Evolutionary conservation across 2,888 invertebrate species (phyloP), one percentile per base, ranked within the genome.

Genomic region (Argyra leucocephala): DNA sequence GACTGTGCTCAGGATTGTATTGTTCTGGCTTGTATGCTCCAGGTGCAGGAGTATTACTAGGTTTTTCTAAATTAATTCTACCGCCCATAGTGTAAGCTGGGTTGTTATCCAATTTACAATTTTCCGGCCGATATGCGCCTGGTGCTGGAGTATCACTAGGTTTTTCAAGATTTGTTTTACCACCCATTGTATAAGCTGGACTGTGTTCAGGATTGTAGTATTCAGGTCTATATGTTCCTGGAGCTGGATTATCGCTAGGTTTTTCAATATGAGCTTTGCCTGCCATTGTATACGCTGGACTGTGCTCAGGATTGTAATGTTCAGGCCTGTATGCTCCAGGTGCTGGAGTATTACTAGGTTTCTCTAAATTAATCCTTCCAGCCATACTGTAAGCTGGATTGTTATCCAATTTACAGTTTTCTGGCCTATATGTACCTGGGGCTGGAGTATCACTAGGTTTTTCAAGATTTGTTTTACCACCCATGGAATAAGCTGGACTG

Each of bases 41-140:
- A 22, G 88, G 88, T 15, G 86, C 77, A 76, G 89, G 89, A 58
- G 85, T 86, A 64, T 84, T 82, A 73, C 83, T 85, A 60, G 82
- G 78, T 69, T 84, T 85, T 64, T 82, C 82, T 64, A 81, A 78
- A 70, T 84, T 83, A 6, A 84, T 83, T 77, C 87, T 88, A 68
- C 85, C 83, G 70, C 89, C 88, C 75, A 90, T 90, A 60, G 86
- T 86, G 77, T 85, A 90, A 72, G 86, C 83, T 31, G 89, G 89
- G 58, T 86, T 83, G 71, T 81, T 83, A 73, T 85, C 85, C 61
- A 83, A 73, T 0, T 81, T 70, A 61, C 80, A 75, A 67, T 82
- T 83, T 69, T 84, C 83, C 26, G 85, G 83, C 66, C 76, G 74
- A 72, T 88, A 88, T 7, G 85, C 83, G 63, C 85, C 86, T 26